Percentiles rank a stretch among this genome's conserved stretches.
Conservation (phyloP, 1,140 invertebrate genomes). For the Stenopsyche tienmushanensis region DNA sequence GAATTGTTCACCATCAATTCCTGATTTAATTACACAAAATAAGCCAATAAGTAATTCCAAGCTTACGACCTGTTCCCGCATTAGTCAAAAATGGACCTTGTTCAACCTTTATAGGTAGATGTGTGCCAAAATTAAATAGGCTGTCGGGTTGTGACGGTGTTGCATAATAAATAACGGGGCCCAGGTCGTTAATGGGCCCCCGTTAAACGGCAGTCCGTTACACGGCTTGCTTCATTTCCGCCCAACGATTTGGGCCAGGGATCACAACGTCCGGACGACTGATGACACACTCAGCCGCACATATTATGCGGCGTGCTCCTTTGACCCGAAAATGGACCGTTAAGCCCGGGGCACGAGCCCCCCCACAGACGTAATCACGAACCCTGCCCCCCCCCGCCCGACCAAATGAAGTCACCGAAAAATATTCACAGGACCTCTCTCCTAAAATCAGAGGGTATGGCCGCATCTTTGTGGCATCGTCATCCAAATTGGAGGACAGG, state of each 20-base stretch:
- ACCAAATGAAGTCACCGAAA: background rate
- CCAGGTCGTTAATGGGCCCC: background rate
- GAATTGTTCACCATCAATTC: too few species aligned
- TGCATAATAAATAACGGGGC: background rate
- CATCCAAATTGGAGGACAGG: too few species aligned
- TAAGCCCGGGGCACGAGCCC: background rate
- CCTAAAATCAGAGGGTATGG: too few species aligned
- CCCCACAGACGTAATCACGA: too few species aligned
- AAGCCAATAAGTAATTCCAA: too few species aligned
- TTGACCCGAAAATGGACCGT: conserved; percentile 5
- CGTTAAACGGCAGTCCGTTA: background rate
- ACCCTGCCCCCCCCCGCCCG: too few species aligned
- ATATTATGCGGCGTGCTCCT: conserved; percentile 2
- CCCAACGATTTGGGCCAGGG: background rate
- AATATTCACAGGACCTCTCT: background rate
- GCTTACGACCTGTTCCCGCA: too few species aligned
- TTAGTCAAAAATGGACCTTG: too few species aligned
- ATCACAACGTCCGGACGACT: background rate
- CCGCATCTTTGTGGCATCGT: too few species aligned
- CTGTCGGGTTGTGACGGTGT: background rate
- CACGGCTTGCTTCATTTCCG: conserved; percentile 9
- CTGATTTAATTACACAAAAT: too few species aligned
- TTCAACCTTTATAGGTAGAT: too few species aligned
- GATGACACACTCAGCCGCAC: conserved; percentile 6
- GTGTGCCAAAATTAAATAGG: background rate